A percentile compares a stretch with the other conserved stretches of the same genome.
Evolutionary conservation across 1,140 invertebrate genomes (phyloP).

Genomic region (Drosophila novamexicana): DNA sequence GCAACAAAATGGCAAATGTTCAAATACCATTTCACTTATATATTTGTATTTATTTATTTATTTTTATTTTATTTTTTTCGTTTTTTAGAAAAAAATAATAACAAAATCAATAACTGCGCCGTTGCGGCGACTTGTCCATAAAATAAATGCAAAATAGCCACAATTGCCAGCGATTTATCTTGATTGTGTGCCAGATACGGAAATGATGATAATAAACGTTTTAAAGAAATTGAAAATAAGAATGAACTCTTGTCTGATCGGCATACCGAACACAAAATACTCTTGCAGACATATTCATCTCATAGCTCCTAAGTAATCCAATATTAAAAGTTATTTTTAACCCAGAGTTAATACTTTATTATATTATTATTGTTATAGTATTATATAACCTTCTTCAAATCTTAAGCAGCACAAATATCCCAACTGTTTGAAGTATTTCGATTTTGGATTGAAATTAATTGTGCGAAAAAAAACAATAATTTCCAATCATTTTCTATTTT

Average conservation of each 20-base stretch:
- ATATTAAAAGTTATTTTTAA: too few species aligned
- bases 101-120: slow-evolving; percentile 79
- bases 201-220: slow-evolving; percentile 63
- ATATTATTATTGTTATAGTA: too few species aligned
- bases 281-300: not conserved
- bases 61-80: slow-evolving; percentile 24
- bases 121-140: slow-evolving; percentile 64
- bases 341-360: too few species aligned
- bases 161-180: slow-evolving; percentile 79
- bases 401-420: too few species aligned
- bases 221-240: slow-evolving; percentile 57
- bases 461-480: too few species aligned
- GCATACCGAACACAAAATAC: not conserved
- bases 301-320: too few species aligned
- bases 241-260: not conserved
- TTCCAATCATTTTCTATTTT: too few species aligned
- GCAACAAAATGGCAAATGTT: slow-evolving; percentile 5
- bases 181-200: slow-evolving; percentile 64
- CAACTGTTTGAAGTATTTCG: too few species aligned
- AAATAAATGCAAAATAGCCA: slow-evolving; percentile 60
- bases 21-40: slow-evolving; percentile 7
- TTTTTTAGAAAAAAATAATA: slow-evolving; percentile 51
- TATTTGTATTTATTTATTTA: slow-evolving; percentile 45
- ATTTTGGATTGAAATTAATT: too few species aligned
- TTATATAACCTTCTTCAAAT: too few species aligned